A percentile compares a stretch with the other conserved stretches of the same genome.
Evolutionary conservation across 2,797 vertebrate genomes (phyloP).

Genomic region (Channallabes apus): DNA sequence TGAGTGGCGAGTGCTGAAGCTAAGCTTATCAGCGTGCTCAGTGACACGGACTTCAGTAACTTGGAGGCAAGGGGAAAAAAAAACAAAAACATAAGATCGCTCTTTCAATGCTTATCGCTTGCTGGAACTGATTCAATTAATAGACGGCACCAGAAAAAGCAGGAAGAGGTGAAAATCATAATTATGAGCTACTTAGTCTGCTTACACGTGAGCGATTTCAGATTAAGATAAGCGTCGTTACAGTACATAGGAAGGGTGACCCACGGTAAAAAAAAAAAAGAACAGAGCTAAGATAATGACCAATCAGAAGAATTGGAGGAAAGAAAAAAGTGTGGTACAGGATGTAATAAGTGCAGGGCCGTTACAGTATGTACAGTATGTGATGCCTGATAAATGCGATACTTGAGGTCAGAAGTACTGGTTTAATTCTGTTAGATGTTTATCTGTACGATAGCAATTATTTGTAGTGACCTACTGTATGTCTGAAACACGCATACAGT

Average conservation of each 20-base stretch:
- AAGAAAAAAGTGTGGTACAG: not conserved
- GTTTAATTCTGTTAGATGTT: not conserved
- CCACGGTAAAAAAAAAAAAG: not conserved
- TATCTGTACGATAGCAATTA: not conserved
- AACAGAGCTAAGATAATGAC: conserved; percentile 17
- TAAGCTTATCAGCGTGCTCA: conserved; percentile 10
- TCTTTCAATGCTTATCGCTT: conserved; percentile 35
- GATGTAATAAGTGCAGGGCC: not conserved
- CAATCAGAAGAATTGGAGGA: not conserved
- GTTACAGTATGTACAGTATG: too few species aligned
- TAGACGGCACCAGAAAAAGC: conserved; percentile 37
- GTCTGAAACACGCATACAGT: not conserved
- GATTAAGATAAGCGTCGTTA: conserved; percentile 44
- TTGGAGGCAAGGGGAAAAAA: not conserved
- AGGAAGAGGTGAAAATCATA: conserved; percentile 52
- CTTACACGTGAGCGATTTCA: conserved; percentile 43
- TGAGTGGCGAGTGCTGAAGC: not conserved
- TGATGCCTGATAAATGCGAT: not conserved
- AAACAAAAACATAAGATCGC: not conserved
- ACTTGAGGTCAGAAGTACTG: not conserved
- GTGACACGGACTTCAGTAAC: conserved; percentile 8
- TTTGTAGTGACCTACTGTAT: not conserved
- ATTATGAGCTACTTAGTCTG: conserved; percentile 51
- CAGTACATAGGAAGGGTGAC: not conserved
- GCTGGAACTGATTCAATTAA: conserved; percentile 52